phyloP scores from a whole-genome alignment of 92 coral and sea anemone genomes.

The Galaxea fascicularis region DNA sequence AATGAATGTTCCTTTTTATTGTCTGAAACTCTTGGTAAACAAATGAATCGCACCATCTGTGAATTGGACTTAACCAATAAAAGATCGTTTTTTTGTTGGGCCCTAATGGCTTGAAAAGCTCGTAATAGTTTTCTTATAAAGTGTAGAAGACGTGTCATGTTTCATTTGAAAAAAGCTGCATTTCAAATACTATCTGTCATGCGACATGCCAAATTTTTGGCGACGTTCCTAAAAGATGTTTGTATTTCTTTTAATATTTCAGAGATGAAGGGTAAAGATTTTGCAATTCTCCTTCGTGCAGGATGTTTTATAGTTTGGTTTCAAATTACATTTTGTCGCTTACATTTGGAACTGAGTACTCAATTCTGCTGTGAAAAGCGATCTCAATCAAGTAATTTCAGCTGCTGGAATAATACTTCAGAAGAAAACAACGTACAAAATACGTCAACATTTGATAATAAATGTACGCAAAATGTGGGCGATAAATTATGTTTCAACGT shows the following conservation, averaged over 20 bases:
- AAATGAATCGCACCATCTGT: not conserved
- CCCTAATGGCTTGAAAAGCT: conserved; percentile 21
- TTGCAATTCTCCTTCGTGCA: not conserved
- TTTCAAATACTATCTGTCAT: conserved; percentile 6
- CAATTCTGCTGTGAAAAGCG: conserved; percentile 26
- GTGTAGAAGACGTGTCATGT: not conserved
- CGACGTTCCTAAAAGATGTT: not conserved
- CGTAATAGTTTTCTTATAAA: not conserved
- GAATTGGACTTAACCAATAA: conserved; percentile 5
- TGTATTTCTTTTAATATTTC: conserved; percentile 18
- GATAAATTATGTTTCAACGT: conserved; percentile 27
- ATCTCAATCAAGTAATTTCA: conserved; percentile 19
- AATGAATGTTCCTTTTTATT: not conserved
- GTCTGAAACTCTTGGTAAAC: conserved; percentile 20
- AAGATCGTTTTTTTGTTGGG: not conserved
- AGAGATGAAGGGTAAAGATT: conserved; percentile 9
- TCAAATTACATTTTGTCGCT: conserved; percentile 4
- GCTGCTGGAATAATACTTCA: conserved; percentile 45
- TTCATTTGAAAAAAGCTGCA: conserved; percentile 3
- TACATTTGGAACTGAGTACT: not conserved
- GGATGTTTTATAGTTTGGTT: not conserved
- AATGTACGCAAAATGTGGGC: not conserved
- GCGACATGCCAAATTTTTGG: conserved; percentile 19
- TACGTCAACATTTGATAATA: not conserved
- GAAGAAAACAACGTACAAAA: not conserved